A percentile compares a stretch with the other conserved stretches of the same genome.
Evolutionary conservation across 1,140 invertebrate genomes (phyloP).

Genomic region (Drosophila subobscura): DNA sequence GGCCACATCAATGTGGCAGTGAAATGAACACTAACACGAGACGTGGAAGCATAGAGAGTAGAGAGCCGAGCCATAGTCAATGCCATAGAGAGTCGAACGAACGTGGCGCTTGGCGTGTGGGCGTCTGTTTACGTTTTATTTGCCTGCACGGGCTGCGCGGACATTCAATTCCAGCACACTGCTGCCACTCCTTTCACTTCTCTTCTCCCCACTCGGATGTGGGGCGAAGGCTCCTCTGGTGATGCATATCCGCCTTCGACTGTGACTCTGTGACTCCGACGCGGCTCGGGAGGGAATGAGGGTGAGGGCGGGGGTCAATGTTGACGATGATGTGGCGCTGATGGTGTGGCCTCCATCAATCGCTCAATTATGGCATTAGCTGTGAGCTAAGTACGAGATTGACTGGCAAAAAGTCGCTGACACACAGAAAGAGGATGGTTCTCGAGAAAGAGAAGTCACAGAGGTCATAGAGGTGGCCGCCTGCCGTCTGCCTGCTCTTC

Average conservation of each 20-base stretch:
- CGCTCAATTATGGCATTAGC: constrained; percentile 55
- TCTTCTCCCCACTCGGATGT: too few species aligned
- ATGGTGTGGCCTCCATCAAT: constrained; percentile 30
- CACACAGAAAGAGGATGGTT: neutral
- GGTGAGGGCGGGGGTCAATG: neutral
- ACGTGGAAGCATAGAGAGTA: constrained; percentile 7
- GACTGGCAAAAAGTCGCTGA: constrained; percentile 4
- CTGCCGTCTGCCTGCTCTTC: neutral
- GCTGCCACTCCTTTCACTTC: too few species aligned
- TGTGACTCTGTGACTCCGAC: neutral
- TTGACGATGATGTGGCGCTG: constrained; percentile 2
- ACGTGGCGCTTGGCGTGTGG: constrained; percentile 25
- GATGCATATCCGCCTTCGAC: too few species aligned
- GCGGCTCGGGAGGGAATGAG: neutral
- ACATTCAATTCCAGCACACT: too few species aligned
- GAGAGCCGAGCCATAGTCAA: neutral
- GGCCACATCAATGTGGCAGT: constrained; percentile 41
- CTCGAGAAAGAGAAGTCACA: constrained; percentile 16
- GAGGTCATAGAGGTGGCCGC: constrained; percentile 39
- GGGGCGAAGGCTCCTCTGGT: too few species aligned
- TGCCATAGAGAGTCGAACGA: too few species aligned
- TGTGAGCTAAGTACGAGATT: constrained; percentile 18
- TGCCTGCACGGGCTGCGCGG: neutral
- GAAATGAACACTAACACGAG: constrained; percentile 11
- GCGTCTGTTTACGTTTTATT: constrained; percentile 73